phyloP scores from a whole-genome alignment of 2,113 vertebrate genomes.

The Guaruba guarouba region DNA sequence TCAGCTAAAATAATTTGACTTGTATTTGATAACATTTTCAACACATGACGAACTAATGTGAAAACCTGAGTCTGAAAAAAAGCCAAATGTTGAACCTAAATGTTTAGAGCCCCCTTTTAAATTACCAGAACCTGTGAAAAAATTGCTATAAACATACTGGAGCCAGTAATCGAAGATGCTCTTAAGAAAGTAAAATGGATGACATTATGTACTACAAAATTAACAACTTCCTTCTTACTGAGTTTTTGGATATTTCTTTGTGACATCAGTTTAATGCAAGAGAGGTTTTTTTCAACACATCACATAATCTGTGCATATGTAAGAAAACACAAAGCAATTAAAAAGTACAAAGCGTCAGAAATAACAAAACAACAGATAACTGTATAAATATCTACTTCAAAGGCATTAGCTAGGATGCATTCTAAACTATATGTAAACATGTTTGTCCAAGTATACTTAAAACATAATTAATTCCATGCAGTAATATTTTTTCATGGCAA shows the following conservation, averaged over 20 bases:
- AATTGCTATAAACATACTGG: background rate
- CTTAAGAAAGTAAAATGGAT: background rate
- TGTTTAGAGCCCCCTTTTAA: background rate
- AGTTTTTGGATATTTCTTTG: constrained; percentile 18
- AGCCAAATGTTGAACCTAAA: background rate
- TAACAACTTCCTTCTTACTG: constrained; percentile 2
- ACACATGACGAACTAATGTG: background rate
- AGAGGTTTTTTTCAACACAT: background rate
- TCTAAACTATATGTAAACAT: background rate
- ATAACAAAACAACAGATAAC: background rate
- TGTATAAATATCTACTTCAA: background rate
- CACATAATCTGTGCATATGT: background rate
- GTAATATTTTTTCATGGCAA: background rate
- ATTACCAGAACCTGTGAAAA: background rate
- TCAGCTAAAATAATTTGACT: background rate
- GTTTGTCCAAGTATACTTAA: background rate
- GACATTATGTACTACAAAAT: background rate
- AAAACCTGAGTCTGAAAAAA: background rate
- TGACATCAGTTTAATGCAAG: background rate
- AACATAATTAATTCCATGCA: background rate
- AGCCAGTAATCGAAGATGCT: background rate
- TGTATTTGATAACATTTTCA: background rate
- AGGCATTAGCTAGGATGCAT: background rate
- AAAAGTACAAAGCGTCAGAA: background rate
- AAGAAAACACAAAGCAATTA: constrained; percentile 26